Base-by-base conservation (phyloP, 2,888 invertebrate genomes). In the Syritta pipiens region DNA sequence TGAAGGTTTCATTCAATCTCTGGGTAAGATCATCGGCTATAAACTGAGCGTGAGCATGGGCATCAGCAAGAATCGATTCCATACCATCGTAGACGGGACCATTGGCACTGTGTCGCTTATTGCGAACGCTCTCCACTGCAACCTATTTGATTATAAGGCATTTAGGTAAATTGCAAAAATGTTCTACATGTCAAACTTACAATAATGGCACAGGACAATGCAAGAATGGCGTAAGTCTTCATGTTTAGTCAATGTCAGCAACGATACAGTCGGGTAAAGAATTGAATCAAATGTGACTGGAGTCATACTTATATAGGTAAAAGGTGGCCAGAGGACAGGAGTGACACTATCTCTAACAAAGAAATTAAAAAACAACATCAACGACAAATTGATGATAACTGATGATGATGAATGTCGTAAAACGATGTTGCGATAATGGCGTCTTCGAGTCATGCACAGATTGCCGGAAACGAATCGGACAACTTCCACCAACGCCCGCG, bases 41-140 rank as follows among this genome's bases (percentile, higher is more conserved):
- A 6, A 77, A 7, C 24, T 53, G 40, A 0, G 72, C 32, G 2
- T 79, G 55, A 1, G 37, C 14, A 4, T 62, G 19, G 10, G 74
- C 62, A 5, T 79, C 79, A 6, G 17, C 26, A 3, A 79, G 40
- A 1, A 79, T 26, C 1, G 60, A 44, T 24, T 35, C 49, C 42
- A 79, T 9, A 12, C 74, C 79, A 37, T 67, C 74, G 20, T 57
- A 68, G n/a, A 79, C 67, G 5, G 79, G 79, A 1, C 74, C 79
- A 19, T 67, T 19, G 3, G 24, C 35, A 12, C 48, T 74, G 24
- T 62, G 60, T 3, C 30, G 30, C 9, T 20, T 19, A 2, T 35
- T 28, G 10, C 26, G 14, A 14, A 44, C 55, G 10, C 67, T 19
- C 19, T 74, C 26, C 7, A 46, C 79, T 30, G 44, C 22, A 49